A percentile compares a stretch with the other conserved stretches of the same genome.
Evolutionary conservation across 1,140 invertebrate species (phyloP).

Genomic region (Eufriesea mexicana): DNA sequence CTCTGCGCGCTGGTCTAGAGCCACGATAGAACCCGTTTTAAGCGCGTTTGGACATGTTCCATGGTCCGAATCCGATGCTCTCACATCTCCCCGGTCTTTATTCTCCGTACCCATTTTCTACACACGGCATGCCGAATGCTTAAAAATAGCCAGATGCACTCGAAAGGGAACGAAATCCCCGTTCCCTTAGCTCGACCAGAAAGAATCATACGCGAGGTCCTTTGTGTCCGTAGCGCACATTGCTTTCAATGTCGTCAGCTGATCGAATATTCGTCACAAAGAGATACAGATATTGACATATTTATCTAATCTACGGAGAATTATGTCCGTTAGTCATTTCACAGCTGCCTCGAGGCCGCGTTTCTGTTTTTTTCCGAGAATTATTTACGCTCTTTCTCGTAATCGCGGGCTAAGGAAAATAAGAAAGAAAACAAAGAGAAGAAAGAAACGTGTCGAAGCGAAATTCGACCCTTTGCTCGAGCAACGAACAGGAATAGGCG

Average conservation of each 20-base stretch:
- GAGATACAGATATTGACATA: background rate
- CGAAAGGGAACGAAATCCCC: constrained; percentile 8
- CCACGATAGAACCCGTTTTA: constrained; percentile 17
- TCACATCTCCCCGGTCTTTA: constrained; percentile 5
- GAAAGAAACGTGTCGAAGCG: no score
- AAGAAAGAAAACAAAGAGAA: no score
- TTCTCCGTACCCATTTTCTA: constrained; percentile 39
- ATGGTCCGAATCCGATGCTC: constrained; percentile 18
- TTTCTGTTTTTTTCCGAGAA: background rate
- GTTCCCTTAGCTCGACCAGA: background rate
- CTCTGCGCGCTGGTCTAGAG: background rate
- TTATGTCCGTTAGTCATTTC: no score
- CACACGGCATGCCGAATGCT: background rate
- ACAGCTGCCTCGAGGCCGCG: background rate
- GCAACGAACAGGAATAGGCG: background rate
- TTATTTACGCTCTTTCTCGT: background rate
- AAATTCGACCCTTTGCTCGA: background rate
- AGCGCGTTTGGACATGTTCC: constrained; percentile 40
- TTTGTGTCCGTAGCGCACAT: background rate
- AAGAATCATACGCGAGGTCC: background rate
- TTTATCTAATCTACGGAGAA: constrained; percentile 22
- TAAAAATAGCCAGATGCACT: constrained; percentile 22
- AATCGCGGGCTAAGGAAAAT: background rate
- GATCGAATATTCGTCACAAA: background rate
- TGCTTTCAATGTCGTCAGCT: background rate